A percentile compares a stretch with the other conserved stretches of the same genome.
Conservation (phyloP, 2,113 vertebrate species). For the Tenebrosternarchus preto region DNA sequence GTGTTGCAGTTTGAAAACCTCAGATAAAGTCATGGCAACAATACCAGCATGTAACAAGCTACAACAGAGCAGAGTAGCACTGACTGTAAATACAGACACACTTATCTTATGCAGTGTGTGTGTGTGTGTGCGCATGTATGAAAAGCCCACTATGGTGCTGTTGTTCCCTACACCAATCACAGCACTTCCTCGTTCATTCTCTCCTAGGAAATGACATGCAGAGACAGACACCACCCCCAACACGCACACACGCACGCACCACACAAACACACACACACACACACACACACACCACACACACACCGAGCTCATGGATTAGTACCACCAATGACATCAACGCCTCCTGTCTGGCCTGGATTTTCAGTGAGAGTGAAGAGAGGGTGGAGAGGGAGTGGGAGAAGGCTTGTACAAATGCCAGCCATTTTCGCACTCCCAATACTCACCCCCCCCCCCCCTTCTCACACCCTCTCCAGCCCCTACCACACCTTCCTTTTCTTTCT, state of each 20-base stretch:
- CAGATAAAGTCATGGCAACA: background rate
- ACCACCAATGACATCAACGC: slow-evolving; percentile 41
- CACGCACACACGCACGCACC: slow-evolving; percentile 7
- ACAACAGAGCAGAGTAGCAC: background rate
- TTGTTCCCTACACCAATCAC: slow-evolving; percentile 39
- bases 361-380: slow-evolving; percentile 26
- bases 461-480: background rate
- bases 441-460: background rate
- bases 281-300: slow-evolving; percentile 8
- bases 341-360: slow-evolving; percentile 31
- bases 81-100: slow-evolving; percentile 33
- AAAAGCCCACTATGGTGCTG: slow-evolving; percentile 63
- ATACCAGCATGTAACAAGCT: slow-evolving; percentile 18
- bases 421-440: background rate
- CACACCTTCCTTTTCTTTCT: background rate
- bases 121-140: slow-evolving; percentile 25
- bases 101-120: background rate
- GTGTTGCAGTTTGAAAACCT: slow-evolving; percentile 34
- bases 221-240: slow-evolving; percentile 40
- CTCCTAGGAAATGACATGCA: slow-evolving; percentile 65
- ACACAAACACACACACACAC: background rate
- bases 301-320: slow-evolving; percentile 16
- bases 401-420: slow-evolving; percentile 54
- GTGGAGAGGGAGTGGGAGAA: no score
- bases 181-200: slow-evolving; percentile 65